These are phyloP conservation scores for Channa argus DNA, from an alignment of 2,113 vertebrate species.

Conservation along the genomic window DNA sequence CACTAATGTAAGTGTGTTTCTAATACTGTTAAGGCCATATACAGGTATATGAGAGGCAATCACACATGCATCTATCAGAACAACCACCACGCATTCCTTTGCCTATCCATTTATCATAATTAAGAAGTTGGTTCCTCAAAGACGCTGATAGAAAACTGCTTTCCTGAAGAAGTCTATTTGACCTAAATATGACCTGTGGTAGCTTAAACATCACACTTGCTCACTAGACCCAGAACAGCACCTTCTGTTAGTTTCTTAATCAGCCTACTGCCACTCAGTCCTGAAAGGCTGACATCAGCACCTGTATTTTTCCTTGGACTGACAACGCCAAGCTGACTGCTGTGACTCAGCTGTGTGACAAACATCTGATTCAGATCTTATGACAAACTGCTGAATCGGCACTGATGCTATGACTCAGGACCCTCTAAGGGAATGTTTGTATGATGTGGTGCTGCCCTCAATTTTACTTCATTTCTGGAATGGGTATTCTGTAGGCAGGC, in stretches of 20 bases:
- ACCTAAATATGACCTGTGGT: not conserved
- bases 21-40: not conserved
- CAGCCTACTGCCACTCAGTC: conserved; percentile 4
- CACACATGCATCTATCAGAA: no score
- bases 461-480: conserved; percentile 16
- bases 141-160: not conserved
- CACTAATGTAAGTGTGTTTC: not conserved
- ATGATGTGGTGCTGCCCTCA: conserved; percentile 6
- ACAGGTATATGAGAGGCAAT: no score
- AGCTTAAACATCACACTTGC: not conserved
- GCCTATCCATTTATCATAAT: not conserved
- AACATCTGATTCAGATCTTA: conserved; percentile 61
- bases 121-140: not conserved
- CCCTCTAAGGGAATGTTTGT: conserved; percentile 16
- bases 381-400: conserved; percentile 35
- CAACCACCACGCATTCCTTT: no score
- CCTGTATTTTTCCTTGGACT: conserved; percentile 41
- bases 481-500: conserved; percentile 19
- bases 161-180: not conserved
- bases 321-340: conserved; percentile 22
- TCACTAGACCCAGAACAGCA: not conserved
- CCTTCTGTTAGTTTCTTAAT: conserved; percentile 9
- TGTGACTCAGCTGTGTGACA: conserved; percentile 59
- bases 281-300: conserved; percentile 47
- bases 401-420: conserved; percentile 58